Evolutionary conservation across 2,888 invertebrate genomes (phyloP), one percentile per base, ranked within the genome.

Genomic region (Oxyteleia sp.): DNA sequence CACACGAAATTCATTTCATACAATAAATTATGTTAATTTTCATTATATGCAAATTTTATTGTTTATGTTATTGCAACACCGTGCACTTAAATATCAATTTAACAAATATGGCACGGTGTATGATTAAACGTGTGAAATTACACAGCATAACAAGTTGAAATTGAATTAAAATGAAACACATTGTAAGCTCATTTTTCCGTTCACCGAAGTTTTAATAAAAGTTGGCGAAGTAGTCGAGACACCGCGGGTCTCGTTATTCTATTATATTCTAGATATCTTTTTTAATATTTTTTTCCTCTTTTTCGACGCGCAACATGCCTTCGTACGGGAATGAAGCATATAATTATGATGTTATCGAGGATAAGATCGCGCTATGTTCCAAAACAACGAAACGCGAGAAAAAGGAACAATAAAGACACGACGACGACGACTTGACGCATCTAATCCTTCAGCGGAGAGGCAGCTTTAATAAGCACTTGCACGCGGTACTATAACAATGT

Each of bases 381-480:
- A 81, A 81, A 74, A 74, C 81, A 63, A 72, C 53, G 53, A 74
- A 81, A 81, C 47, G 15, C 45, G 35, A 74, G 74, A 63, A 81
- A 74, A 81, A 81, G 26, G 20, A 74, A 74, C 51, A 81, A 81
- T 68, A 47, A 74, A 74, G 53, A 66, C 32, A 41, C 55, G 8
- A 53, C 51, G 72, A 41, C 55, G 8, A 53, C 51, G 72, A 72
- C 72, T 80, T 72, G 80, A 72, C 75, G 49, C 75, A 51, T 81
- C 75, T 74, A 75, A 75, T 81, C 43, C 59, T 63, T 75, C 63
- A 68, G 26, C n/a, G 38, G n/a, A 47, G 55, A 81, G 49, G 63
- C 75, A 49, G 35, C 55, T 81, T 75, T 81, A 81, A 81, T 81
- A 75, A 81, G 57, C 81, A 81, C 81, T 81, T 69, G 43, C 68